Evolutionary conservation across 2,113 vertebrate genomes (phyloP).

Genomic region (Nerophis lumbriciformis): DNA sequence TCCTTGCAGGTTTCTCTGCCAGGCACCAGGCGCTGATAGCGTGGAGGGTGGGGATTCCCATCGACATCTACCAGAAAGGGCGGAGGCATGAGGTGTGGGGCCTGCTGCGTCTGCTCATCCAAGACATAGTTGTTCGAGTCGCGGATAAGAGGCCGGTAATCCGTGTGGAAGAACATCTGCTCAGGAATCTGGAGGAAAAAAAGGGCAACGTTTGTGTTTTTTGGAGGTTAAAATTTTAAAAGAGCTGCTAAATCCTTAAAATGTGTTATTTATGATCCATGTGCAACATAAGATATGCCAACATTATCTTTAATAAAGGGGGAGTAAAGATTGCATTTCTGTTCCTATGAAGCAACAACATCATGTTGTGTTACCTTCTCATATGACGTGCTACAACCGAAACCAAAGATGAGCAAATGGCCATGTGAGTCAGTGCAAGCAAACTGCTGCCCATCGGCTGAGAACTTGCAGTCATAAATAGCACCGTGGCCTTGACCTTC

Average conservation of each 20-base stretch:
- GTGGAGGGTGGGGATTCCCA: slow-evolving; percentile 92
- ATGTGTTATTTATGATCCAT: neutral
- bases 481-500: slow-evolving; percentile 97
- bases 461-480: slow-evolving; percentile 98
- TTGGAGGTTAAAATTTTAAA: neutral
- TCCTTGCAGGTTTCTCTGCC: slow-evolving; percentile 96
- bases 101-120: slow-evolving; percentile 98
- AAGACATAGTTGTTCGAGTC: slow-evolving; percentile 96
- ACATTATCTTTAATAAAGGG: neutral
- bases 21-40: slow-evolving; percentile 90
- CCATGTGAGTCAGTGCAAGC: slow-evolving; percentile 97
- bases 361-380: slow-evolving; percentile 78
- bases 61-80: slow-evolving; percentile 96
- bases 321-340: neutral
- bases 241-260: neutral
- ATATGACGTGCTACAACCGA: slow-evolving; percentile 90
- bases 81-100: slow-evolving; percentile 97
- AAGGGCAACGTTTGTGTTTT: neutral
- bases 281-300: neutral
- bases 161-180: slow-evolving; percentile 99
- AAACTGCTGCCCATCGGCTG: slow-evolving; percentile 94
- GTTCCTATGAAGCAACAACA: neutral
- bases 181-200: slow-evolving; percentile 83
- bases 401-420: slow-evolving; percentile 94
- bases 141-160: slow-evolving; percentile 95